A percentile compares a stretch with the other conserved stretches of the same genome.
Evolutionary conservation across 2,888 invertebrate species (phyloP).

Genomic region (Drosophila merina): DNA sequence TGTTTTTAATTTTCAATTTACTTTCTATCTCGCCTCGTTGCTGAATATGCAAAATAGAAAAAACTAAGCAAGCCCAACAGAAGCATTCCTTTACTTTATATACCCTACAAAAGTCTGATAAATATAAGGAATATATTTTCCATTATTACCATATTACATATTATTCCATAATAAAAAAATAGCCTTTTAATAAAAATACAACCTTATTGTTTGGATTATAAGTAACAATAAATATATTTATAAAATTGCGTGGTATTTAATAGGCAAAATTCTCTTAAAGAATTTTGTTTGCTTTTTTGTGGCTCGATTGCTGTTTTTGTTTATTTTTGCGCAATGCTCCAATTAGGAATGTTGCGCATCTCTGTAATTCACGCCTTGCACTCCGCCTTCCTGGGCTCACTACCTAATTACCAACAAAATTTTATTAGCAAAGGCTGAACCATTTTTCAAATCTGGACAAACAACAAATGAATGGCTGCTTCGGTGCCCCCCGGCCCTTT

Average conservation of each 20-base stretch:
- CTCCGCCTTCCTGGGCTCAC: constrained; percentile 31
- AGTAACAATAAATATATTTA: background rate
- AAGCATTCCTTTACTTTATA: constrained; percentile 16
- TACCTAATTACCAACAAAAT: constrained; percentile 64
- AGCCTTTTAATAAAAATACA: background rate
- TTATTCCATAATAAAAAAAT: background rate
- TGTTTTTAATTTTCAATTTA: constrained; percentile 39
- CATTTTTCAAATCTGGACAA: constrained; percentile 55
- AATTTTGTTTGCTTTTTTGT: constrained; percentile 31
- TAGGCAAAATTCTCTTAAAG: background rate
- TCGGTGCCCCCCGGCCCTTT: constrained; percentile 9
- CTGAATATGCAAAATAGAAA: constrained; percentile 29
- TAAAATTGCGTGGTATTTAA: background rate
- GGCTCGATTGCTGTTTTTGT: constrained; percentile 42
- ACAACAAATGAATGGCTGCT: constrained; percentile 59
- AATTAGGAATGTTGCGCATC: constrained; percentile 61
- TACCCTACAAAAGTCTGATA: constrained; percentile 3
- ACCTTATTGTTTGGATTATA: background rate
- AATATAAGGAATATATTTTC: background rate
- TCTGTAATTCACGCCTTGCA: constrained; percentile 40
- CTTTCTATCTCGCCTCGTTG: constrained; percentile 47
- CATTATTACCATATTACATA: too few relatives aligned
- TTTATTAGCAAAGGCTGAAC: constrained; percentile 59
- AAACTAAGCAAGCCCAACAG: constrained; percentile 24
- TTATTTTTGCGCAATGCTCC: constrained; percentile 70